A percentile compares a stretch with the other conserved stretches of the same genome.
phyloP scores from a whole-genome alignment of 2,113 vertebrate genomes.

The Scytalopus superciliaris region DNA sequence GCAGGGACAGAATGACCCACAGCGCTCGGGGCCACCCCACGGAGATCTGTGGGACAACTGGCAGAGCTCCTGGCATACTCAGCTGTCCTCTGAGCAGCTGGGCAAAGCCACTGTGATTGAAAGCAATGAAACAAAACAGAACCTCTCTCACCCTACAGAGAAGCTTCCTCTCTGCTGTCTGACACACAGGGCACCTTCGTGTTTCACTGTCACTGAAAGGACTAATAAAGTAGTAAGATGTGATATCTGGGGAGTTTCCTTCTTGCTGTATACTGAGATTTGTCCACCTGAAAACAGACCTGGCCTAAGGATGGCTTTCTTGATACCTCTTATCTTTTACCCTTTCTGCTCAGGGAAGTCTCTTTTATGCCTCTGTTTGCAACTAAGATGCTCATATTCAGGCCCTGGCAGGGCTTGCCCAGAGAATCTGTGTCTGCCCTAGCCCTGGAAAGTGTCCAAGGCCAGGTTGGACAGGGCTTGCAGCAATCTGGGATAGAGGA shows the following conservation, averaged over 20 bases:
- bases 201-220: not conserved
- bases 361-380: not conserved
- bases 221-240: no score
- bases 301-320: not conserved
- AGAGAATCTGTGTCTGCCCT: not conserved
- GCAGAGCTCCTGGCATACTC: not conserved
- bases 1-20: not conserved
- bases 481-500: not conserved
- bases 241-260: not conserved
- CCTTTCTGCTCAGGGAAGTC: not conserved
- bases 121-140: not conserved
- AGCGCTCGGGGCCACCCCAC: accelerated
- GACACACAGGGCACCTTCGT: not conserved
- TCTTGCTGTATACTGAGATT: not conserved
- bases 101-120: not conserved
- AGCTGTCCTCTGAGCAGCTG: constrained; percentile 65
- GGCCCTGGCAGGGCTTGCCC: not conserved
- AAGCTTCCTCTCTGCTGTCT: not conserved
- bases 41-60: constrained; percentile 36
- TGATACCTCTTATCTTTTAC: not conserved
- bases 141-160: not conserved
- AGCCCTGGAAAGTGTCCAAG: not conserved
- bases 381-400: not conserved
- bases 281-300: not conserved
- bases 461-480: not conserved